A percentile compares a stretch with the other conserved stretches of the same genome.
phyloP scores from a whole-genome alignment of 2,113 vertebrate species.

The Clarias magur region DNA sequence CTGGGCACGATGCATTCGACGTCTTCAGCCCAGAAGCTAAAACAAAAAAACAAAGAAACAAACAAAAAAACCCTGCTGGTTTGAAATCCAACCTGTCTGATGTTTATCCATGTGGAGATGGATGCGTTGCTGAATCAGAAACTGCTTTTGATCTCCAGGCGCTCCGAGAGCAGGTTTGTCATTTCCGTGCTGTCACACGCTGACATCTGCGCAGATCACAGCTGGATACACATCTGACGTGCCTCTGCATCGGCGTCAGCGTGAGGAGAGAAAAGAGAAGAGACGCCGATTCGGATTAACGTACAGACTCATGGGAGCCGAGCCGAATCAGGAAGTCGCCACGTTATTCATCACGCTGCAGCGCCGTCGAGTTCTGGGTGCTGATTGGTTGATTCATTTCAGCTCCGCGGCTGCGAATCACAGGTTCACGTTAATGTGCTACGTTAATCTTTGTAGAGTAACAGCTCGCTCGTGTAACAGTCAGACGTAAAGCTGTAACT shows the following conservation, averaged over 20 bases:
- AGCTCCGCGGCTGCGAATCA: neutral
- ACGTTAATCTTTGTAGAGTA: neutral
- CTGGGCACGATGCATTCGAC: neutral
- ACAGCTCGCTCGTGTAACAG: neutral
- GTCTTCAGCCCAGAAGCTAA: neutral
- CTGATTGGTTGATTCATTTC: neutral
- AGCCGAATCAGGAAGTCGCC: neutral
- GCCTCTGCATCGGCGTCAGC: slow-evolving; percentile 46
- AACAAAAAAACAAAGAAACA: neutral
- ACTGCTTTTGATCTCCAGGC: slow-evolving; percentile 32
- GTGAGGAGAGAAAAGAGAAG: neutral
- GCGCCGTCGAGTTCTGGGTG: neutral
- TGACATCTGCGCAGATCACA: slow-evolving; percentile 61
- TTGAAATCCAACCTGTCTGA: slow-evolving; percentile 29
- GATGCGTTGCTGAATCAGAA: slow-evolving; percentile 41
- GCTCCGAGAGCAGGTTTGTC: slow-evolving; percentile 37
- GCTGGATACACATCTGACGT: slow-evolving; percentile 65
- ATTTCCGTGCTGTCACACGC: slow-evolving; percentile 54
- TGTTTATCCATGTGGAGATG: slow-evolving; percentile 45
- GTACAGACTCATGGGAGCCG: neutral
- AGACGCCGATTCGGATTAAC: neutral
- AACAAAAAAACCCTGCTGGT: neutral
- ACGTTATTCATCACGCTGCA: neutral
- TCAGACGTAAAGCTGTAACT: no score
- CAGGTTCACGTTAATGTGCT: neutral